Base-by-base conservation (phyloP, 2,888 invertebrate species). In the Athalia rosae region DNA sequence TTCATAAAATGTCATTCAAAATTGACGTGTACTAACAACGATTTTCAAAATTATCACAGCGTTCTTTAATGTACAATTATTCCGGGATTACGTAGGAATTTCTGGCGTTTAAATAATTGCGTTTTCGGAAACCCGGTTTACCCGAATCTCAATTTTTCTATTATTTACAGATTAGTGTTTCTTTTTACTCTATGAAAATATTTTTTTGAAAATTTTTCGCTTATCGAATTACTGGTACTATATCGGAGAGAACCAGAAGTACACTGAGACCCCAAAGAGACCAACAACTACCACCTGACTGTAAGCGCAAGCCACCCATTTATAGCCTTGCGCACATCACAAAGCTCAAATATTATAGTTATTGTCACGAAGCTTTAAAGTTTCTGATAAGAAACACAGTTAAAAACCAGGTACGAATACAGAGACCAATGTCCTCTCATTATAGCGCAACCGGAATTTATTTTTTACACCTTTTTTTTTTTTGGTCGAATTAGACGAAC, bases 301-400 rank as follows among this genome's bases (percentile, higher is more conserved):
- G 78, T 73, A 64, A 76, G 83, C 83, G 83, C 83, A 83, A 80
- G 67, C 80, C 63, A 74, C 80, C 78, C 67, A 76, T 77, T 71
- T 79, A 76, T 77, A 80, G 80, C 83, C 83, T 82, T 83, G 83
- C 83, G 83, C 83, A 83, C 79, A 81, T 59, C 15, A 73, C 47
- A 56, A 59, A 67, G 62, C 58, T 74, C 48, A 47, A 28, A 61
- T 74, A 74, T 74, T 28, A 0, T 28, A 28, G 28, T 74, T 74
- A 74, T 74, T 74, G 61, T 74, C 47, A 4, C 43, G 41, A n/a
- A 8, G 43, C 43, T 28, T 15, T 64, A 45, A 11, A n/a, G 59
- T 11, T 74, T 61, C 48, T 28, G 74, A 74, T 74, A 74, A 74
- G 61, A 62, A 13, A n/a, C 48, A 50, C n/a, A 48, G 71, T 74